A percentile compares a stretch with the other conserved stretches of the same genome.
phyloP scores from a whole-genome alignment of 2,888 invertebrate genomes.

The Drosophila mettleri region DNA sequence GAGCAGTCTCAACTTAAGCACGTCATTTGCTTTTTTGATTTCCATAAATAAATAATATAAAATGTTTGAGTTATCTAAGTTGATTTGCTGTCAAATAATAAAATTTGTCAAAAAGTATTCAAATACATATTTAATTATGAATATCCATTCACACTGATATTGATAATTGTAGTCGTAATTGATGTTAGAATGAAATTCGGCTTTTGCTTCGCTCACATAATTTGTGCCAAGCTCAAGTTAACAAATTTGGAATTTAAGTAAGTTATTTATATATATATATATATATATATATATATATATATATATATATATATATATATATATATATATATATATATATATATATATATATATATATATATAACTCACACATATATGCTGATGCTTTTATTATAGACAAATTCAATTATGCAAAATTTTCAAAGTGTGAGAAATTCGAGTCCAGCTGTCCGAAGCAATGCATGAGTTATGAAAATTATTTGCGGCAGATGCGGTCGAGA shows the following conservation, averaged over 20 bases:
- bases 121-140: not conserved
- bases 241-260: not conserved
- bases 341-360: not conserved
- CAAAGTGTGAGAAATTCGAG: not conserved
- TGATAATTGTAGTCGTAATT: not conserved
- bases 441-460: conserved; percentile 47
- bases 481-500: conserved; percentile 59
- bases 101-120: too few relatives aligned
- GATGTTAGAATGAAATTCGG: not conserved
- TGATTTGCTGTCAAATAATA: too few relatives aligned
- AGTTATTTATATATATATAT: not conserved
- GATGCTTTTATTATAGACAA: not conserved
- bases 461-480: conserved; percentile 77
- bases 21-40: too few relatives aligned
- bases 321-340: not conserved
- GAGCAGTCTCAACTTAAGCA: too few relatives aligned
- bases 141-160: not conserved
- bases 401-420: not conserved
- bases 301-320: not conserved
- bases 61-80: too few relatives aligned
- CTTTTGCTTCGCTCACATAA: not conserved
- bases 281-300: not conserved
- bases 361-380: not conserved
- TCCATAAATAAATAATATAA: too few relatives aligned
- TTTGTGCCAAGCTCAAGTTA: not conserved